A percentile compares a stretch with the other conserved stretches of the same genome.
Evolutionary conservation across 2,797 vertebrate genomes (phyloP).

Genomic region (Clarias pachynema): DNA sequence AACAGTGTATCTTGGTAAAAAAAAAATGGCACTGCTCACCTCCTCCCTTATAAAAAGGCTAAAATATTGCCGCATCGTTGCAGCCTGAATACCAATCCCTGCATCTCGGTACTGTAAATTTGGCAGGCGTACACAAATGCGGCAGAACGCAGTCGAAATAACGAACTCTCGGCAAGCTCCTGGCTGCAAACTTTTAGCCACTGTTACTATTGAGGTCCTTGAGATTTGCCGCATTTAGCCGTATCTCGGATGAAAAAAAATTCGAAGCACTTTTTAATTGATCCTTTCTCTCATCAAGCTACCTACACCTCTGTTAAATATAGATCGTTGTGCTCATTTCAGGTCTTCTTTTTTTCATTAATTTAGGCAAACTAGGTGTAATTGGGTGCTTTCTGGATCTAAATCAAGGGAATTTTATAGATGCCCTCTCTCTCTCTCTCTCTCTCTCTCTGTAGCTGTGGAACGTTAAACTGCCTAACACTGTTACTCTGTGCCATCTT

Average conservation of each 20-base stretch:
- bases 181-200: background rate
- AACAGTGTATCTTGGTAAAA: too few species aligned
- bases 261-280: background rate
- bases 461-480: constrained; percentile 40
- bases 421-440: too few species aligned
- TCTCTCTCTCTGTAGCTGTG: background rate
- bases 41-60: background rate
- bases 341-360: background rate
- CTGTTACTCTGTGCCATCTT: constrained; percentile 46
- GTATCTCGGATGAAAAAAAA: background rate
- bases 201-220: background rate
- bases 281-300: background rate
- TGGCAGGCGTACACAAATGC: constrained; percentile 7
- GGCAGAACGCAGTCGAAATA: background rate
- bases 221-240: background rate
- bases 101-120: background rate
- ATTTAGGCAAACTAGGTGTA: background rate
- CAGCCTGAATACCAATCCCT: background rate
- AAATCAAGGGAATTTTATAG: background rate
- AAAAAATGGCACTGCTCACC: background rate
- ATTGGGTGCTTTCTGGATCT: background rate
- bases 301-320: background rate
- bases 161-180: background rate
- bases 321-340: background rate
- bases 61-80: constrained; percentile 2